Evolutionary conservation across 2,797 vertebrate species (phyloP).

Genomic region (Bovichtus variegatus): DNA sequence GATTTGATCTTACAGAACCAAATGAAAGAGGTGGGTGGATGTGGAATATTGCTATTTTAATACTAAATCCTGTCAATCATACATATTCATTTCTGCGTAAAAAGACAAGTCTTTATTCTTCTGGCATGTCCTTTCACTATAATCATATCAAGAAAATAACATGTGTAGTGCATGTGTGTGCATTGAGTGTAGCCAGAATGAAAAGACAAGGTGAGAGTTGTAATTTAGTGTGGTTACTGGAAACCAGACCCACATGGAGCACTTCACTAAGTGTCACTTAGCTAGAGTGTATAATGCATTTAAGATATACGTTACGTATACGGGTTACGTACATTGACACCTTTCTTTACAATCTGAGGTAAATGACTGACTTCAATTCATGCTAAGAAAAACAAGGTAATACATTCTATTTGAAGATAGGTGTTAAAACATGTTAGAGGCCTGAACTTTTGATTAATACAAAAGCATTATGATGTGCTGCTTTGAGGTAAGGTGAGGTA

Average conservation of each 20-base stretch:
- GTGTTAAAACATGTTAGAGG: background rate
- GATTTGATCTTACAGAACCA: background rate
- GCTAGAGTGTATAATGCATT: background rate
- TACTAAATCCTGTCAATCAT: background rate
- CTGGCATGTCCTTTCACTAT: background rate
- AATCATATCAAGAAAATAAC: background rate
- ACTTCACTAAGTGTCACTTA: background rate
- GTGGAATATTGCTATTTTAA: background rate
- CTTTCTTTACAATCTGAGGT: background rate
- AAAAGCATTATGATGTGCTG: background rate
- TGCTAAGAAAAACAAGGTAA: background rate
- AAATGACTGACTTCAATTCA: background rate
- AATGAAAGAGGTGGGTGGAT: background rate
- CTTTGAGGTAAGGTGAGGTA: background rate
- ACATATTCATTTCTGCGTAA: background rate
- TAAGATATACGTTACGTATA: too few species aligned
- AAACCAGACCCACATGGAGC: background rate
- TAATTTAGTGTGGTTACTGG: slow-evolving; percentile 13
- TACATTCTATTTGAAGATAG: background rate
- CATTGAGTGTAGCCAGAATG: background rate
- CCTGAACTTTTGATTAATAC: slow-evolving; percentile 2
- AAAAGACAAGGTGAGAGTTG: slow-evolving; percentile 13
- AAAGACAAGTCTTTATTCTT: background rate
- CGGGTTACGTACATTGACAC: too few species aligned
- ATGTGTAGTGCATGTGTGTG: too few species aligned